Evolutionary conservation across 2,888 invertebrate genomes (phyloP).

Genomic region (Amblyjoppa proteus): DNA sequence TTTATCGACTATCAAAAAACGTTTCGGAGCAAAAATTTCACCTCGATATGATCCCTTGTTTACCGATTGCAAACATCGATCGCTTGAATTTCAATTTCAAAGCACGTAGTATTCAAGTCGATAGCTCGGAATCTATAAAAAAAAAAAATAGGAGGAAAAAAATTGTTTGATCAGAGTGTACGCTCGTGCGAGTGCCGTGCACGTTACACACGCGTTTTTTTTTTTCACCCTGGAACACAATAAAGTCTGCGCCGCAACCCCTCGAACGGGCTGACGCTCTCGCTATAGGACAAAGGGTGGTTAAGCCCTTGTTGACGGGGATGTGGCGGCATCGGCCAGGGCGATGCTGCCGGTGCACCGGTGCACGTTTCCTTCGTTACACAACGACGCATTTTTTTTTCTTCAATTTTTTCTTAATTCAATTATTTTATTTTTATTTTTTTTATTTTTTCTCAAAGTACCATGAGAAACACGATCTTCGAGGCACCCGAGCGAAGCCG

Average conservation of each 20-base stretch:
- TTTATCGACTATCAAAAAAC: background rate
- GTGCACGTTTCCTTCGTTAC: slow-evolving; percentile 26
- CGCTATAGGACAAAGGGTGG: slow-evolving; percentile 76
- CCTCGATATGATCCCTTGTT: background rate
- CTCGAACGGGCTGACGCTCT: slow-evolving; percentile 65
- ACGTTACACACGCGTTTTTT: slow-evolving; percentile 33
- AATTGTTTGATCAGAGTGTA: slow-evolving; percentile 75
- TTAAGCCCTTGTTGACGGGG: slow-evolving; percentile 81
- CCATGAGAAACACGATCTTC: background rate
- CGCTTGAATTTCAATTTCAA: background rate
- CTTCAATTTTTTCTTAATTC: background rate
- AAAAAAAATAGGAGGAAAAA: slow-evolving; percentile 54
- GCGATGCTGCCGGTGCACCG: slow-evolving; percentile 33
- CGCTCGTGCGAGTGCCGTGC: slow-evolving; percentile 71
- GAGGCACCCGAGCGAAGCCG: background rate
- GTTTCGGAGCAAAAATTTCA: background rate
- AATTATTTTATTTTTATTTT: background rate
- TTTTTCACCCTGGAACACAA: slow-evolving; percentile 74
- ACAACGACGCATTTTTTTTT: slow-evolving; percentile 28
- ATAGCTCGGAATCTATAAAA: background rate
- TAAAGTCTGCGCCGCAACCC: slow-evolving; percentile 80
- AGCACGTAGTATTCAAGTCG: background rate
- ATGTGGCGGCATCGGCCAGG: slow-evolving; percentile 72
- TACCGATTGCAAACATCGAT: background rate
- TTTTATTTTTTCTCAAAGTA: background rate